Conservation (phyloP, 2,888 invertebrate species). For the Cloeon dipterum region DNA sequence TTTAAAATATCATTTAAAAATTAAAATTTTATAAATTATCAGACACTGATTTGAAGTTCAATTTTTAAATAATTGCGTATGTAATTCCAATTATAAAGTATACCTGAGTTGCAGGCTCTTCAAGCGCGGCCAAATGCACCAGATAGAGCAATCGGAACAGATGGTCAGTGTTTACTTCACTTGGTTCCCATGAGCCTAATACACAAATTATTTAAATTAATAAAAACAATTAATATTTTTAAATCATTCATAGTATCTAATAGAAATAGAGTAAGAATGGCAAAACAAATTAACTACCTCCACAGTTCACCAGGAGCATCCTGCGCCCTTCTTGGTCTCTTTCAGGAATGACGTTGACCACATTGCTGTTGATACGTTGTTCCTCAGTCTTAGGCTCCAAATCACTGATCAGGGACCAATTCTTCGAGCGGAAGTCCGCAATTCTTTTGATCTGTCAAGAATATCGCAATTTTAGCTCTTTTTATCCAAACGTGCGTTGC, state of each 20-base stretch:
- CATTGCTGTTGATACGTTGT: conserved; percentile 42
- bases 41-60: background rate
- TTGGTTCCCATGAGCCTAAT: conserved; percentile 49
- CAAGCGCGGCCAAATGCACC: conserved; percentile 52
- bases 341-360: conserved; percentile 52
- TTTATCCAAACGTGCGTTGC: background rate
- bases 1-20: background rate
- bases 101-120: conserved; percentile 47
- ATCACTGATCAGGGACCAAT: conserved; percentile 36
- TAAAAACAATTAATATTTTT: conserved; percentile 1
- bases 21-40: background rate
- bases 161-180: conserved; percentile 45
- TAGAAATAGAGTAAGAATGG: background rate
- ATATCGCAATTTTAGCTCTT: background rate
- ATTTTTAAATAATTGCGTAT: background rate
- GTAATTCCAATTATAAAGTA: background rate
- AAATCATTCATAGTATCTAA: too few species aligned
- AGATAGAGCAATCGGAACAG: conserved; percentile 58
- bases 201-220: conserved; percentile 3
- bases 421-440: conserved; percentile 49
- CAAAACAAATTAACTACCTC: conserved; percentile 23
- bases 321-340: conserved; percentile 55
- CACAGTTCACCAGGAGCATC: conserved; percentile 46
- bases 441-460: conserved; percentile 43
- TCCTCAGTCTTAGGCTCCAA: conserved; percentile 40